phyloP scores from a whole-genome alignment of 1,140 invertebrate genomes.

The Choristoneura fumiferana region DNA sequence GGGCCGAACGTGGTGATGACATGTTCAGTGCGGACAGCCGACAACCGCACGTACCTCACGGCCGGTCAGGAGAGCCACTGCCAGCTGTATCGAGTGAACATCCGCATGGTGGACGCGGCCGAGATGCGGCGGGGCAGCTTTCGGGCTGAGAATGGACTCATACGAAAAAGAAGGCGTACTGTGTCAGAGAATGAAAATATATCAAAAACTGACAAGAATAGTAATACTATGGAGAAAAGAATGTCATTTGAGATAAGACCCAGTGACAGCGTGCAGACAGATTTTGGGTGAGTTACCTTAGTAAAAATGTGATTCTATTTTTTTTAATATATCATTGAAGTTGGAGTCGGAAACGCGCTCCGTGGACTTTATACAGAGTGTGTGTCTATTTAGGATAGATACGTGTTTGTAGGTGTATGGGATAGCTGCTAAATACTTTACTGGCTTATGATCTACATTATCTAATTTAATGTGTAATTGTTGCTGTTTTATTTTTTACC shows the following conservation, averaged over 20 bases:
- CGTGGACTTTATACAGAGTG: no score
- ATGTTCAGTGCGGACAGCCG: constrained; percentile 82
- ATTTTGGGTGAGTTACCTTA: constrained; percentile 81
- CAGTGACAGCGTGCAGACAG: constrained; percentile 88
- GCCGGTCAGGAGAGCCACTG: constrained; percentile 95
- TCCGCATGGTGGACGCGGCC: constrained; percentile 80
- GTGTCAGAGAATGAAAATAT: constrained; percentile 70
- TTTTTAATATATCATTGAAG: background rate
- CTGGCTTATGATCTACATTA: no score
- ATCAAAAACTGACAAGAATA: constrained; percentile 69
- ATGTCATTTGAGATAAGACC: constrained; percentile 86
- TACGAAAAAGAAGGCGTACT: constrained; percentile 63
- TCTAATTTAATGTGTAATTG: no score
- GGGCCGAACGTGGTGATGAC: constrained; percentile 95
- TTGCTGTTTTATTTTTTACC: no score
- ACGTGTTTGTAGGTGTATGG: no score
- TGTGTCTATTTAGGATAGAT: no score
- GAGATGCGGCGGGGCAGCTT: constrained; percentile 72
- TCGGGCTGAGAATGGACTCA: constrained; percentile 70
- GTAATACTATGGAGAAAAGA: constrained; percentile 78
- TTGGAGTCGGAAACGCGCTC: no score
- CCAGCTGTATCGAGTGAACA: constrained; percentile 91
- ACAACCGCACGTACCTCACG: constrained; percentile 85
- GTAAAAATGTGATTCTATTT: background rate
- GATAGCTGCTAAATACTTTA: no score